These are phyloP conservation scores for Conger conger DNA, from an alignment of 2,113 vertebrate genomes.

Conservation along the genomic window DNA sequence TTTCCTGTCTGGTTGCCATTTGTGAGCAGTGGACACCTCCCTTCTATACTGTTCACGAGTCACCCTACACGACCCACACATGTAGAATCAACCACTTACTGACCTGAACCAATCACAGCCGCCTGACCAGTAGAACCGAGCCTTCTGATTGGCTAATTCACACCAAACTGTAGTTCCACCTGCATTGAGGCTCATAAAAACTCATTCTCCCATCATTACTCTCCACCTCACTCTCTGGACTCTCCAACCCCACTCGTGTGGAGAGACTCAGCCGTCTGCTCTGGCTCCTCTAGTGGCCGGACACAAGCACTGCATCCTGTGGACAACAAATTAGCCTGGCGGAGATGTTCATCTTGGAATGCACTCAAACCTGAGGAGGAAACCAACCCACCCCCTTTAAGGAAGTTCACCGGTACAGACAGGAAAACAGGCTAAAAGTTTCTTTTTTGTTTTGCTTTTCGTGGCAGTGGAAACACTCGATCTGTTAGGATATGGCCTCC, in stretches of 20 bases:
- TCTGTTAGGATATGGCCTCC: neutral
- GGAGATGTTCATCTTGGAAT: neutral
- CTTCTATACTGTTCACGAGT: slow-evolving; percentile 17
- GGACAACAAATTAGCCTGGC: neutral
- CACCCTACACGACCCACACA: neutral
- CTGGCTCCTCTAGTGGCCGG: neutral
- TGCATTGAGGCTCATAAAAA: neutral
- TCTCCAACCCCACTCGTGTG: neutral
- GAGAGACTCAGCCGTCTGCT: neutral
- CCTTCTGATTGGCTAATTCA: neutral
- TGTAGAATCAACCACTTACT: neutral
- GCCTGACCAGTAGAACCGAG: neutral
- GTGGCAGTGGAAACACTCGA: neutral
- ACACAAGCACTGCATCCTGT: neutral
- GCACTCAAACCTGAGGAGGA: neutral
- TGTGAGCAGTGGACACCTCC: slow-evolving; percentile 39
- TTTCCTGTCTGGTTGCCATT: slow-evolving; percentile 47
- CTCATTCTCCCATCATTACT: neutral
- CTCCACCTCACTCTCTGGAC: neutral
- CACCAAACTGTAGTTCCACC: neutral
- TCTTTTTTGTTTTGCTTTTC: neutral
- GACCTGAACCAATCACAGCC: neutral
- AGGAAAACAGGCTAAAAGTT: slow-evolving; percentile 5
- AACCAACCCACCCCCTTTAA: neutral
- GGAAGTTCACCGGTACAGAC: neutral